Percentiles rank a stretch among this genome's conserved stretches.
Evolutionary conservation across 2,888 invertebrate species (phyloP).

Genomic region (Dicranocentrus wangi): DNA sequence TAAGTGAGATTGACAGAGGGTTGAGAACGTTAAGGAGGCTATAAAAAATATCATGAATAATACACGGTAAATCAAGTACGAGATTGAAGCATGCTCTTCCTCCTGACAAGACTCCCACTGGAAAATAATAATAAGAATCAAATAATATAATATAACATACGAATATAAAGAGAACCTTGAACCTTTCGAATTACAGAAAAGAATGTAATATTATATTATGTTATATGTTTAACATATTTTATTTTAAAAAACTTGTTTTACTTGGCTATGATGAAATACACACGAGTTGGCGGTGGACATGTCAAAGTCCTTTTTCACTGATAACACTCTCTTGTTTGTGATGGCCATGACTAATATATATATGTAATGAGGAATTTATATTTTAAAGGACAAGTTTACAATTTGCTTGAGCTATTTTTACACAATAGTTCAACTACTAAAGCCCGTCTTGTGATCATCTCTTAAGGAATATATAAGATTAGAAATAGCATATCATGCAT

Average conservation of each 20-base stretch:
- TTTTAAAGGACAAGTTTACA: no score
- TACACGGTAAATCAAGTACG: slow-evolving; percentile 52
- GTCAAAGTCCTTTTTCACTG: slow-evolving; percentile 39
- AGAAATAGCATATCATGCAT: no score
- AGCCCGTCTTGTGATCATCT: background rate
- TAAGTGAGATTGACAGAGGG: slow-evolving; percentile 55
- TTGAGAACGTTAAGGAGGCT: slow-evolving; percentile 44
- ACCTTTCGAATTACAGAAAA: no score
- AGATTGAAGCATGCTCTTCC: slow-evolving; percentile 40
- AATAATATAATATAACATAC: background rate
- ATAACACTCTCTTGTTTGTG: background rate
- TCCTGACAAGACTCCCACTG: slow-evolving; percentile 37
- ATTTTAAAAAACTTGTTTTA: slow-evolving; percentile 7
- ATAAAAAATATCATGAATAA: slow-evolving; percentile 45
- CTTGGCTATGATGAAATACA: slow-evolving; percentile 47
- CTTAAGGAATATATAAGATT: background rate
- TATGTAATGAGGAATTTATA: no score
- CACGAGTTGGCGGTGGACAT: slow-evolving; percentile 28
- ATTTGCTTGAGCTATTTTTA: background rate
- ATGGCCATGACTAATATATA: slow-evolving; percentile 4
- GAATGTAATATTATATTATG: no score
- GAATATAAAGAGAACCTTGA: background rate
- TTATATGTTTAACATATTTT: no score
- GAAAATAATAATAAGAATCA: slow-evolving; percentile 7
- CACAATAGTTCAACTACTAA: background rate